Evolutionary conservation across 2,888 invertebrate genomes (phyloP).

Genomic region (Tetropium fuscum): DNA sequence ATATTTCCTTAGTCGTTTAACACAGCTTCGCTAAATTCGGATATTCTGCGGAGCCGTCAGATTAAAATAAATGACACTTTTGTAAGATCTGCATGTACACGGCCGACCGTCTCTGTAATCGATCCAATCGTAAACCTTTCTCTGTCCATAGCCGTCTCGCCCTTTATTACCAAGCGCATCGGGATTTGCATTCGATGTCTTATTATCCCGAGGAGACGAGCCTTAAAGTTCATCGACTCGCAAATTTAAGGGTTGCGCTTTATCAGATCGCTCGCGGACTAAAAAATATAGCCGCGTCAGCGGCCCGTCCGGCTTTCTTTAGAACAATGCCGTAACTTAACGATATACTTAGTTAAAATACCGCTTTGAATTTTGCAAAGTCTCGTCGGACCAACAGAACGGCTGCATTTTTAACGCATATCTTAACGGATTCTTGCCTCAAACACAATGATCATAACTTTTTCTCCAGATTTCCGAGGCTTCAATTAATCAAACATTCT

Average conservation of each 20-base stretch:
- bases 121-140: conserved; percentile 57
- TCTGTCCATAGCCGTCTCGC: conserved; percentile 44
- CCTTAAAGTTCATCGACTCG: conserved; percentile 57
- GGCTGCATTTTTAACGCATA: conserved; percentile 47
- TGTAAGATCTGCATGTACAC: conserved; percentile 56
- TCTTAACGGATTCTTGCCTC: conserved; percentile 31
- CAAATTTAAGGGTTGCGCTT: conserved; percentile 62
- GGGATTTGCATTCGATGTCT: conserved; percentile 51
- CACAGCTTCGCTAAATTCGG: conserved; percentile 57
- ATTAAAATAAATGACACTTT: conserved; percentile 58
- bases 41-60: conserved; percentile 53
- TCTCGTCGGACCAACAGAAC: conserved; percentile 36
- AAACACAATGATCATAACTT: conserved; percentile 42
- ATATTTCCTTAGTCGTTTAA: conserved; percentile 23
- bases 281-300: conserved; percentile 61
- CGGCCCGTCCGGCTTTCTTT: conserved; percentile 52
- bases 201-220: conserved; percentile 49
- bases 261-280: conserved; percentile 53
- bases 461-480: conserved; percentile 32
- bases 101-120: conserved; percentile 54
- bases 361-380: conserved; percentile 46
- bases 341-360: conserved; percentile 60
- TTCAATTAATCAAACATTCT: conserved; percentile 33
- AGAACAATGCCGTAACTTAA: conserved; percentile 63
- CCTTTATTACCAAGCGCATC: conserved; percentile 30